A percentile compares a stretch with the other conserved stretches of the same genome.
phyloP scores from a whole-genome alignment of 1,140 invertebrate genomes.

The Rhysida immarginata region DNA sequence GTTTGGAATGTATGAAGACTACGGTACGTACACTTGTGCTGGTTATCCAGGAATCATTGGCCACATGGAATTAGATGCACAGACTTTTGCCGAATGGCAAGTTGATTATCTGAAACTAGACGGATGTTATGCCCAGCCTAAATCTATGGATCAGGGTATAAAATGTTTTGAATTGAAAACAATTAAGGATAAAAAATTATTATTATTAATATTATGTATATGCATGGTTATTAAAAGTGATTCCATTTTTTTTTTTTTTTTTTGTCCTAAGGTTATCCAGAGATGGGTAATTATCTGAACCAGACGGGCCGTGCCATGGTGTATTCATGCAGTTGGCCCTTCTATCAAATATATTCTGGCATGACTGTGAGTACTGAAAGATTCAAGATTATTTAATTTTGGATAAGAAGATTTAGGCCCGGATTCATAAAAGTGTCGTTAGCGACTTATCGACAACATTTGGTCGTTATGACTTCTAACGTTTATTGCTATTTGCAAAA shows the following conservation, averaged over 20 bases:
- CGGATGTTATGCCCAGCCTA: constrained; percentile 37
- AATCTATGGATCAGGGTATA: constrained; percentile 28
- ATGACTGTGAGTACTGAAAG: constrained; percentile 10
- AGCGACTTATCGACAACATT: no score
- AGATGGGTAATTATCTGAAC: constrained; percentile 74
- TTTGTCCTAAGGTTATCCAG: constrained; percentile 53
- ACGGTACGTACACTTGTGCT: constrained; percentile 40
- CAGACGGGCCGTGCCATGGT: constrained; percentile 63
- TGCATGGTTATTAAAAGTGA: constrained; percentile 8
- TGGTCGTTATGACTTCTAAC: no score
- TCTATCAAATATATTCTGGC: constrained; percentile 41
- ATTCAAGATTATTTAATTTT: no score
- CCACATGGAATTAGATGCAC: constrained; percentile 36
- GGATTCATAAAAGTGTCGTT: no score
- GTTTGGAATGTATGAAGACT: constrained; percentile 44
- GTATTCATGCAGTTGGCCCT: constrained; percentile 80
- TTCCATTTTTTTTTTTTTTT: constrained; percentile 10
- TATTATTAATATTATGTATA: neutral
- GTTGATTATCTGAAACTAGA: constrained; percentile 45
- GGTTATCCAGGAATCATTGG: constrained; percentile 40
- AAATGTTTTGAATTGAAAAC: neutral
- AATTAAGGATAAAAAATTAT: neutral
- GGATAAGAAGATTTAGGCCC: no score
- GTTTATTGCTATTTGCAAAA: no score
- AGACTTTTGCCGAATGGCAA: constrained; percentile 43